Evolutionary conservation across 2,797 vertebrate species (phyloP).

Genomic region (Dallia pectoralis): DNA sequence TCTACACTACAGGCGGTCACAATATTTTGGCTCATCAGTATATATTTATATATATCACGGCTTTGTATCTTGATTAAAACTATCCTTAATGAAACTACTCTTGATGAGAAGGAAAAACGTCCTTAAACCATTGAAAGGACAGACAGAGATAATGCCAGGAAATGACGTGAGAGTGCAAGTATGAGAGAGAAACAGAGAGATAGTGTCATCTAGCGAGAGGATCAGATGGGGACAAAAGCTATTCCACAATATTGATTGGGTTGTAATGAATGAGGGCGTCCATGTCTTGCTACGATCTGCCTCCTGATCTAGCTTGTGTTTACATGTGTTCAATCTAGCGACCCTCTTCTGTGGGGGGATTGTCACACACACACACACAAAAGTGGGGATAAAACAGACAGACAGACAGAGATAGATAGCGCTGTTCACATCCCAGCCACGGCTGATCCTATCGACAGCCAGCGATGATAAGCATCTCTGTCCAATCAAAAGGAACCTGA

Average conservation of each 20-base stretch:
- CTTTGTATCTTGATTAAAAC: slow-evolving; percentile 50
- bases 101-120: slow-evolving; percentile 46
- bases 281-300: slow-evolving; percentile 77
- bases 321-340: slow-evolving; percentile 68
- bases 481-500: slow-evolving; percentile 58
- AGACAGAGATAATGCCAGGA: neutral
- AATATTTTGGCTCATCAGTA: too few relatives aligned
- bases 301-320: slow-evolving; percentile 71
- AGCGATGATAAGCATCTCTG: slow-evolving; percentile 71
- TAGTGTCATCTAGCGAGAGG: slow-evolving; percentile 46
- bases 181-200: neutral
- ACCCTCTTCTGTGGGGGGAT: slow-evolving; percentile 69
- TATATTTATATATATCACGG: slow-evolving; percentile 44
- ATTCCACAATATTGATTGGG: slow-evolving; percentile 78
- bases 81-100: slow-evolving; percentile 53
- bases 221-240: slow-evolving; percentile 75
- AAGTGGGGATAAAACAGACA: slow-evolving; percentile 46
- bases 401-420: slow-evolving; percentile 64
- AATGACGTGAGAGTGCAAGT: neutral
- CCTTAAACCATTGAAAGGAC: slow-evolving; percentile 20
- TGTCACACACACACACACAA: slow-evolving; percentile 57
- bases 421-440: slow-evolving; percentile 59
- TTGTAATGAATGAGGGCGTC: slow-evolving; percentile 72
- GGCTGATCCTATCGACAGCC: slow-evolving; percentile 77
- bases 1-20: too few relatives aligned